Base-by-base conservation (phyloP, 2,797 vertebrate species). In the Hydrocynus forskahlii region DNA sequence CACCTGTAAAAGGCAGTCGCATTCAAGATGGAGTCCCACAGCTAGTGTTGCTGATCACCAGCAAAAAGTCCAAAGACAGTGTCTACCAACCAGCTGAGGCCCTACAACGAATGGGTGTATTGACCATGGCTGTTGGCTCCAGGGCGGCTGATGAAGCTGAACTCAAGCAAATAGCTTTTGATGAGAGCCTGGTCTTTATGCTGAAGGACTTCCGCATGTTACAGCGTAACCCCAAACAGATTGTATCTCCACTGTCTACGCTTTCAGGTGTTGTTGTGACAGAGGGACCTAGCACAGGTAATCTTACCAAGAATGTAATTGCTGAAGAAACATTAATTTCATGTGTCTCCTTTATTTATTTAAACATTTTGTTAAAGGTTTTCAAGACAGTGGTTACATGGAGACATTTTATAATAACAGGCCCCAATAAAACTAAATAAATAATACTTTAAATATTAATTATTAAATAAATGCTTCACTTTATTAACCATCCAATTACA, bases 31-130 rank as follows among this genome's bases (percentile, higher is more conserved):
- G 93, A 1, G 90, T 98, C 21, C 95, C 97, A 0, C 96, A 96
- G 85, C 89, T 99, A 83, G 17, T 99, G 83, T 88, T 99, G 85
- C 85, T 99, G 84, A 82, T 99, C 75, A 94, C 96, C 55, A 95
- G 93, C 0, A 97, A 96, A 88, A 95, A 85, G 87, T 98, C 98
- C 79, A 92, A 86, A 17, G 98, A 99, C 84, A 91, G 89, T 0
- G 91, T 98, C 67, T 86, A 84, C 75, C 91, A 88, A 85, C 90
- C 96, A 0, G 94, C 94, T 0, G 84, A 69, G 0, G 95, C 94
- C 55, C 90, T 99, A 78, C 94, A 93, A 81, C 82, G 66, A 60
- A 92, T 91, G 86, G 89, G 95, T 13, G 95, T 98, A 14, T 71
- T 99, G 86, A 95, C 94, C 66, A 84, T 99, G 45, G 93, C 95